phyloP scores from a whole-genome alignment of 2,797 vertebrate species.

The Spondyliosoma cantharus region DNA sequence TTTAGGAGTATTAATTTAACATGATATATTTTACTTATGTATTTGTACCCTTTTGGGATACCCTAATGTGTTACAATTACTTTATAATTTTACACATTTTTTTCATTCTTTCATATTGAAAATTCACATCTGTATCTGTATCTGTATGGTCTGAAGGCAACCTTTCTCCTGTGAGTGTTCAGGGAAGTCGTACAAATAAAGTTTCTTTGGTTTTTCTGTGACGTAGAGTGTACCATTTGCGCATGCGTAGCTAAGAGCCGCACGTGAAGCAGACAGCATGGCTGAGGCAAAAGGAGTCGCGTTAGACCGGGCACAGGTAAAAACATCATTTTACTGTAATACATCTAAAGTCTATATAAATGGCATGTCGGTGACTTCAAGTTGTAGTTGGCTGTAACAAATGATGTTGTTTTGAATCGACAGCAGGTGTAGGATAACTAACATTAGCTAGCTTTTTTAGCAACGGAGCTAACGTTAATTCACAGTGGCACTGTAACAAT shows the following conservation, averaged over 20 bases:
- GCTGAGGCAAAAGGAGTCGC: constrained; percentile 38
- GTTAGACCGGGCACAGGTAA: constrained; percentile 79
- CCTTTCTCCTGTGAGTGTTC: not conserved
- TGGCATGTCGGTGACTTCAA: fast-evolving
- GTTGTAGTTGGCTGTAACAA: fast-evolving
- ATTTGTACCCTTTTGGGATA: not conserved
- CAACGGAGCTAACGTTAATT: constrained; percentile 43
- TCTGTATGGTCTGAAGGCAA: too few species aligned
- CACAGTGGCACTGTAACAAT: not conserved
- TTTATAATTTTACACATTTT: not conserved
- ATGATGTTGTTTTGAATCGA: fast-evolving
- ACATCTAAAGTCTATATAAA: fast-evolving
- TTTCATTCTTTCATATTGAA: not conserved
- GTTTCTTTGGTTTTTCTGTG: constrained; percentile 46
- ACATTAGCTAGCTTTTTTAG: constrained; percentile 30
- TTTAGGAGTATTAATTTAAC: too few species aligned
- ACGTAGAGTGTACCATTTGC: not conserved
- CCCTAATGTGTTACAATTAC: not conserved
- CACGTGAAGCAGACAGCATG: constrained; percentile 80
- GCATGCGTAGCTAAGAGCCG: constrained; percentile 53
- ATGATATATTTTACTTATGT: too few species aligned
- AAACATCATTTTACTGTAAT: fast-evolving
- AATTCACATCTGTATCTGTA: not conserved
- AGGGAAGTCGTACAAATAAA: constrained; percentile 53
- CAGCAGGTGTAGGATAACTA: not conserved